Conservation (phyloP, 2,888 invertebrate species). For the Dendrolimus pini region DNA sequence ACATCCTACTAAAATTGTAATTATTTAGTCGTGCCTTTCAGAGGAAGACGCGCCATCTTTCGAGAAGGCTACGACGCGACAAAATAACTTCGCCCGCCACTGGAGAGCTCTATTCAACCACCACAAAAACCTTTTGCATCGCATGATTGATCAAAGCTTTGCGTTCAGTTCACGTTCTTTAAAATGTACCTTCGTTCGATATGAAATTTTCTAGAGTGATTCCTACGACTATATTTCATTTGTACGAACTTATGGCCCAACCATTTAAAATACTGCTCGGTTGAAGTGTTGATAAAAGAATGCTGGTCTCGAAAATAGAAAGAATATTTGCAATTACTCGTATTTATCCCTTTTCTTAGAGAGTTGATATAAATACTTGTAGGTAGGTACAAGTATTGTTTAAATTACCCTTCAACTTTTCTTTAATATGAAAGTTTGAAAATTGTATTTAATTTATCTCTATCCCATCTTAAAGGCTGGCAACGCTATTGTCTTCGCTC, state of each 20-base stretch:
- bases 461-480: no score
- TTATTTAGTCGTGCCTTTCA: not conserved
- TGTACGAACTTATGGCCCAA: not conserved
- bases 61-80: constrained; percentile 44
- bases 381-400: no score
- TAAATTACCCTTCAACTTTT: no score
- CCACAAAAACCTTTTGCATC: constrained; percentile 63
- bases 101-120: constrained; percentile 53
- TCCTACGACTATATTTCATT: not conserved
- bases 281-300: not conserved
- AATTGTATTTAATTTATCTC: no score
- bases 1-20: no score
- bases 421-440: no score
- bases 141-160: constrained; percentile 71
- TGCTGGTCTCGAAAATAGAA: not conserved
- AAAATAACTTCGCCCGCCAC: constrained; percentile 55
- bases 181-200: constrained; percentile 38
- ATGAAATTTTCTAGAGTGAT: constrained; percentile 9
- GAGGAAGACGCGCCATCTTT: constrained; percentile 47
- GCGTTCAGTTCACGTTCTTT: constrained; percentile 44
- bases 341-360: not conserved
- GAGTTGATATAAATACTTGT: no score
- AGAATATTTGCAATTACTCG: not conserved
- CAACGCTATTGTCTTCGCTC: no score
- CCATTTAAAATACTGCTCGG: not conserved